Conservation (phyloP, 2,797 vertebrate species). For the Etheostoma perlongum region DNA sequence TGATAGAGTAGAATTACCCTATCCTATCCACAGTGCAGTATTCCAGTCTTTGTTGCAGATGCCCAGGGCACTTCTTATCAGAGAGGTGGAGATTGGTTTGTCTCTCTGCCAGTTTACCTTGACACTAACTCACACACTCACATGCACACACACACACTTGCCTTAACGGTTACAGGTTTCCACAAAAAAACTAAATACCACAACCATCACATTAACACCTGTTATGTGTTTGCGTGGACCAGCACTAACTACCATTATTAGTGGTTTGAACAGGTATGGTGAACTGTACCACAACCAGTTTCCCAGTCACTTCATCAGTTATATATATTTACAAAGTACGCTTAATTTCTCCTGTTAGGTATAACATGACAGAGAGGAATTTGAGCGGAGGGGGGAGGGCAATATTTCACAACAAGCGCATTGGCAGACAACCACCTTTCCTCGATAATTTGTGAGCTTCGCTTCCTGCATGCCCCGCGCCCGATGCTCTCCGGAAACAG, state of each 20-base stretch:
- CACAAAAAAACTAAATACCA: no score
- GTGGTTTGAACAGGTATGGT: background rate
- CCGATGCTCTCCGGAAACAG: slow-evolving; percentile 83
- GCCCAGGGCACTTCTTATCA: slow-evolving; percentile 55
- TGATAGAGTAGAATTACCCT: slow-evolving; percentile 2
- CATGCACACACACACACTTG: background rate
- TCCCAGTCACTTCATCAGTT: slow-evolving; percentile 25
- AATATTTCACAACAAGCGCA: slow-evolving; percentile 77
- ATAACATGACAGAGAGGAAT: slow-evolving; percentile 68
- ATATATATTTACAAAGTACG: slow-evolving; percentile 30
- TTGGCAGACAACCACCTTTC: slow-evolving; percentile 86
- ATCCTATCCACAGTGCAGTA: slow-evolving; percentile 27
- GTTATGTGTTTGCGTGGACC: slow-evolving; percentile 27
- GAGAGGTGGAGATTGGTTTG: slow-evolving; percentile 65
- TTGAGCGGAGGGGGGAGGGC: slow-evolving; percentile 52
- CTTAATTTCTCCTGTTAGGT: slow-evolving; percentile 74
- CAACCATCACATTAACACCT: slow-evolving; percentile 14
- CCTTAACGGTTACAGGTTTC: no score
- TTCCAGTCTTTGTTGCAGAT: slow-evolving; percentile 29
- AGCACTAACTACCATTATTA: slow-evolving; percentile 9
- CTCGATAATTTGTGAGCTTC: slow-evolving; percentile 82
- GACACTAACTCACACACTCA: slow-evolving; percentile 22
- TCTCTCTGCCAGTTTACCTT: slow-evolving; percentile 67
- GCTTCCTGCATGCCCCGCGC: slow-evolving; percentile 82
- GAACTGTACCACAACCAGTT: slow-evolving; percentile 14